Evolutionary conservation across 2,888 invertebrate genomes (phyloP).

Genomic region (Amiota mariae): DNA sequence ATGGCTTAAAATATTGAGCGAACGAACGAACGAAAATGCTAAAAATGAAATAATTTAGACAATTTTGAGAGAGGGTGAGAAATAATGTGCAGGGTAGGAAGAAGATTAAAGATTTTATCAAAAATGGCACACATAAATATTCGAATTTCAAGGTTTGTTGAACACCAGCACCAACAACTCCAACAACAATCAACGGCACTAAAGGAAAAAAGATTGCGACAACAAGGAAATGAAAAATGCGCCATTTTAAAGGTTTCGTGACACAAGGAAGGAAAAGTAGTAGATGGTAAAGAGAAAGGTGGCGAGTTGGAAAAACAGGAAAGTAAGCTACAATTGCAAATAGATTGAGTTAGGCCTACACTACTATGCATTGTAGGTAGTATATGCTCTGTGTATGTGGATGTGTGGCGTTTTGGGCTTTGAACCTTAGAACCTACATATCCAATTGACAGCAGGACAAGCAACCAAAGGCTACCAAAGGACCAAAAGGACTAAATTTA

Average conservation of each 20-base stretch:
- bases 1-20: not conserved
- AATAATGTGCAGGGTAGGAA: too few relatives aligned
- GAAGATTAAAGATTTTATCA: conserved; percentile 26
- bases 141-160: conserved; percentile 27
- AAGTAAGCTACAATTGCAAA: not conserved
- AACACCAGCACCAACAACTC: not conserved
- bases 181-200: too few relatives aligned
- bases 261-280: not conserved
- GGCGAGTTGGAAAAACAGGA: not conserved
- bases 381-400: too few relatives aligned
- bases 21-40: too few relatives aligned
- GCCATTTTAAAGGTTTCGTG: too few relatives aligned
- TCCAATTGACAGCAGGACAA: too few relatives aligned
- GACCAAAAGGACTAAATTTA: conserved; percentile 20
- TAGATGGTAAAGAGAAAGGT: not conserved
- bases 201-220: not conserved
- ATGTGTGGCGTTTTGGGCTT: too few relatives aligned
- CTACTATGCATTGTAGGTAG: too few relatives aligned
- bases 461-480: too few relatives aligned
- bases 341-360: not conserved
- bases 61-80: too few relatives aligned
- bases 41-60: too few relatives aligned
- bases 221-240: not conserved
- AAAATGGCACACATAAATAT: conserved; percentile 18
- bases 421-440: too few relatives aligned